Evolutionary conservation across 2,888 invertebrate genomes (phyloP), one percentile per base, ranked within the genome.

Genomic region (Cloeon dipterum): DNA sequence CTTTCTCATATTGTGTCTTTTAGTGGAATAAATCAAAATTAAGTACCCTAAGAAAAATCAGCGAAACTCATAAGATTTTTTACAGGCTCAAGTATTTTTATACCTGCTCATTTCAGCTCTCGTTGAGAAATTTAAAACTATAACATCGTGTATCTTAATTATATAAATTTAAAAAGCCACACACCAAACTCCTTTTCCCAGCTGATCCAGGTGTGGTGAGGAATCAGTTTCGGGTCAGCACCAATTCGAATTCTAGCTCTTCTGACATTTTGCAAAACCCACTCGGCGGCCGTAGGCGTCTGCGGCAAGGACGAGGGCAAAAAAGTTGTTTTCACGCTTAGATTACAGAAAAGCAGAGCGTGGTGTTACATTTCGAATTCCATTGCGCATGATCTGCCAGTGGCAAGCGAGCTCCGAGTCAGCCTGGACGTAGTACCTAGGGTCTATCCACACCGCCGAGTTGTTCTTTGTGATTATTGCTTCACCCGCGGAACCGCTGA

Each of bases 401-500:
- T 83, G 75, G 54, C 82, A 82, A 46, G 83, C 76, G 33, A 96
- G 58, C 50, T 85, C 70, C 20, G 73, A 65, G 37, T 81, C 73
- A 0, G 93, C 93, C 52, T 93, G 86, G n/a, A 68, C 57, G 42
- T 71, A 73, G 54, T 93, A 94, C 4, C 86, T 67, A 1, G 82
- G 75, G 47, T 93, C 83, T 1, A 91, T 86, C 94, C 96, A 98
- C 25, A 98, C 56, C 0, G 74, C 73, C 0, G 78, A 73, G 35
- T 68, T 68, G 7, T 63, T 59, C 38, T 53, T 47, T 0, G 79
- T 73, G 26, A 85, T 66, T 1, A 73, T 66, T 0, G 71, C 81
- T 5, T 70, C 67, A 2, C 85, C 86, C 29, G 64, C 62, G 8
- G 68, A 68, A 1, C 88, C 86, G 26, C 71, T 70, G 59, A 83